Evolutionary conservation across 2,888 invertebrate genomes (phyloP), one percentile per base, ranked within the genome.

Genomic region (Macaria liturata): DNA sequence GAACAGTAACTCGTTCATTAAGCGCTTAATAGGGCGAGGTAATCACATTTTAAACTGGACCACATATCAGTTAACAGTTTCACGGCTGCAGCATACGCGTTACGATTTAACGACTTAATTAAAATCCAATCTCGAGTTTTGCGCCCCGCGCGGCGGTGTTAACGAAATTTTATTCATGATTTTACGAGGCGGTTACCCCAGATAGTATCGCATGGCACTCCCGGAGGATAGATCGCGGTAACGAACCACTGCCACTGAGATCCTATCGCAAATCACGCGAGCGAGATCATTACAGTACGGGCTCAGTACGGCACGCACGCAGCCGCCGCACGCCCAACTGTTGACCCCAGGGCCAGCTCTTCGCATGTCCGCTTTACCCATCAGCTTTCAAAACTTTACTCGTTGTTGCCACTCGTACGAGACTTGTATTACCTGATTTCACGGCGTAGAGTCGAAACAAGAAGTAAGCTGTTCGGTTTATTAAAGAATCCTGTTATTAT

Each of bases 81-180:
- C 64, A 65, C 66, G 70, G 66, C 58, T 62, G 56, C 57, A 59
- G 64, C 62, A 70, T 65, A 68, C 67, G 69, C 71, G 63, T 72
- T 69, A 67, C 66, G 65, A 65, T 72, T 74, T 74, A 70, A 72
- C 68, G 70, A 68, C 71, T 74, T 75, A 73, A 76, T 80, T 76
- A 75, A 76, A 75, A 71, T 74, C 61, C 74, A 71, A 76, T 75
- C 69, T 72, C 66, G 70, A 67, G 67, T 70, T 74, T 71, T 71
- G 68, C 68, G 62, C 67, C 67, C 68, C 66, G 60, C 57, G 54
- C 66, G 68, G 70, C 65, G 62, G 53, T 62, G 58, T 56, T 63
- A 63, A 68, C 68, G 53, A 57, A 48, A 65, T 66, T 67, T 68
- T 66, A 60, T 61, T 64, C 64, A 66, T 65, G 61, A 70, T 71